Base-by-base conservation (phyloP, 2,888 invertebrate genomes). In the Heliothis peltigera region DNA sequence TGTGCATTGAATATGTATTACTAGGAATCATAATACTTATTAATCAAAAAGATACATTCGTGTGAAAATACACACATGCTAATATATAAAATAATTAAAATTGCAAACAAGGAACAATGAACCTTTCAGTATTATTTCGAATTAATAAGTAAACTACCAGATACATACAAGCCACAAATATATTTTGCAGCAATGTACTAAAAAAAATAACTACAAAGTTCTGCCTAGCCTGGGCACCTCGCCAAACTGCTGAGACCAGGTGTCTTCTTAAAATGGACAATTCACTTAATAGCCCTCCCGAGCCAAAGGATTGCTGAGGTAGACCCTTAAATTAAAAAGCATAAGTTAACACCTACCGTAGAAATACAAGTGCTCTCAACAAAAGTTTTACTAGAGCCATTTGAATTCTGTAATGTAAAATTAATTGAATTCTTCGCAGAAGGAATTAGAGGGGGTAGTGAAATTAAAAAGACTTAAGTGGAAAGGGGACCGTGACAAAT, bases 201-300 rank as follows among this genome's bases (percentile, higher is more conserved):
- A 15, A 53, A 75, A 70, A 61, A 56, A 47, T n/a, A n/a, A 65
- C 28, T 18, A 63, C 61, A 63, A 61, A 32, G 48, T 54, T 61
- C 54, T 67, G 46, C 39, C 60, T 58, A 70, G 69, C 60, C 57
- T 56, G 74, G 85, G 85, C 85, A 82, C 60, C 43, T 19, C 69
- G 85, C 85, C 85, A 85, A 85, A 79, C 68, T 51, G 47, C 68
- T 49, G 59, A 68, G 72, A 75, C 53, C 85, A 85, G 85, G 85
- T 83, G 85, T 71, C 80, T 75, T 63, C 63, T 69, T 80, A 83
- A 73, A 82, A 82, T 77, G 79, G 76, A 71, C 73, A 69, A 56
- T 65, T 55, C 59, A 70, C 53, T 78, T 65, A 58, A 74, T 65
- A 74, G 57, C 69, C 51, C 60, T 63, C 51, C n/a, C n/a, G 57